Evolutionary conservation across 2,113 vertebrate genomes (phyloP), one percentile per base, ranked within the genome.

Genomic region (Thermophis baileyi): DNA sequence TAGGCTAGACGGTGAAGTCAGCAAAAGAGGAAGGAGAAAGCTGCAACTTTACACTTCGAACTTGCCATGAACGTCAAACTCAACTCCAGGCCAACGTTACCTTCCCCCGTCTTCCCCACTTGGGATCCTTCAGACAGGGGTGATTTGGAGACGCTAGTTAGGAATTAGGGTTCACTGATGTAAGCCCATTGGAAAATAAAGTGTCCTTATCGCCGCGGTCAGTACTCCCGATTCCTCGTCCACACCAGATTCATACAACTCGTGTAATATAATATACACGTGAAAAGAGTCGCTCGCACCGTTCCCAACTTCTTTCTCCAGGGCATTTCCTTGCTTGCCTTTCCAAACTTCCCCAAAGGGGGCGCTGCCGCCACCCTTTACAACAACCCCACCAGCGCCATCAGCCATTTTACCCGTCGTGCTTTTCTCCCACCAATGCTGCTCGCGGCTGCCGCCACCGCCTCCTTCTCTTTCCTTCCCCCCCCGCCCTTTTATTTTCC

Each of bases 371-470:
- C 27, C 18, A 9, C 55, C 0, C 1, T 8, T 55, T 40, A 9
- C 89, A 27, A 4, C 40, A 14, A 1, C 16, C 47, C 55, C 55
- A 57, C 47, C 3, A 24, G 46, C 46, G 1, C 20, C 30, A 12
- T 93, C 93, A 55, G 40, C 91, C 89, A 0, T 22, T 40, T 18
- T 81, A 30, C 91, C 94, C 93, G 51, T 6, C 89, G 87, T 90
- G 81, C 95, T 47, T 85, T 55, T 92, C 57, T 87, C 7, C 11
- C 69, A 11, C 44, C 74, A 22, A 40, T 40, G 74, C 74, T 10
- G 18, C 35, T 35, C n/a, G 12, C 30, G 63, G 24, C 51, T 2
- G 25, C 54, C 0, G 6, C 30, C 27, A 16, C n/a, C 49, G n/a
- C 35, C 63, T 24, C 4, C 89, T 46, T 0, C 24, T 27, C 25